Evolutionary conservation across 2,113 vertebrate species (phyloP).

Genomic region (Ivindomyrus marchei): DNA sequence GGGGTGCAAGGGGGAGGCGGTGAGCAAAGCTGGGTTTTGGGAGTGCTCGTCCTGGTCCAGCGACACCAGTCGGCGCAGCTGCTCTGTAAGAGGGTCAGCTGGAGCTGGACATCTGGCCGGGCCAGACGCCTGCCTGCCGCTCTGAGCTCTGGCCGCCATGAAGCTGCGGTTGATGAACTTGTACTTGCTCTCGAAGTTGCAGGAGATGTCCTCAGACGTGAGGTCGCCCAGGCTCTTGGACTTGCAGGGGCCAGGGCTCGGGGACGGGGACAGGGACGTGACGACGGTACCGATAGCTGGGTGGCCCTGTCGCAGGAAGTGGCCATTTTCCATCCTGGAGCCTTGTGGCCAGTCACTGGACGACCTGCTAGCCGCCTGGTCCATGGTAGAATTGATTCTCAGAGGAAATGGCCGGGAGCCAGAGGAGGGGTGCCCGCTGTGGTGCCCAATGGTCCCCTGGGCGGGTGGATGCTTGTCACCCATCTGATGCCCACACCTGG

Average conservation of each 20-base stretch:
- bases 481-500: not conserved
- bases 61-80: slow-evolving; percentile 78
- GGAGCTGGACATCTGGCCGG: slow-evolving; percentile 50
- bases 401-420: not conserved
- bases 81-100: slow-evolving; percentile 77
- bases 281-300: not conserved
- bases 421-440: not conserved
- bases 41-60: slow-evolving; percentile 70
- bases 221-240: slow-evolving; percentile 94
- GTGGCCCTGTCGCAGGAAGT: not conserved
- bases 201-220: slow-evolving; percentile 93
- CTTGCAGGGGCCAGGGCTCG: slow-evolving; percentile 68
- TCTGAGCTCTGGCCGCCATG: slow-evolving; percentile 65
- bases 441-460: not conserved
- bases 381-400: not conserved
- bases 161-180: slow-evolving; percentile 90
- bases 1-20: slow-evolving; percentile 48
- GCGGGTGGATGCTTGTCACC: not conserved
- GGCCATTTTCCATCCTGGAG: not conserved
- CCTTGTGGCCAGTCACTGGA: not conserved
- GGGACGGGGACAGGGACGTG: not conserved
- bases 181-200: slow-evolving; percentile 95
- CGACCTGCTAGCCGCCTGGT: not conserved
- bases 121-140: slow-evolving; percentile 48
- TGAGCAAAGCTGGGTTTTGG: slow-evolving; percentile 20